Evolutionary conservation across 2,888 invertebrate species (phyloP), one percentile per base, ranked within the genome.

Genomic region (Drosophila mimica): DNA sequence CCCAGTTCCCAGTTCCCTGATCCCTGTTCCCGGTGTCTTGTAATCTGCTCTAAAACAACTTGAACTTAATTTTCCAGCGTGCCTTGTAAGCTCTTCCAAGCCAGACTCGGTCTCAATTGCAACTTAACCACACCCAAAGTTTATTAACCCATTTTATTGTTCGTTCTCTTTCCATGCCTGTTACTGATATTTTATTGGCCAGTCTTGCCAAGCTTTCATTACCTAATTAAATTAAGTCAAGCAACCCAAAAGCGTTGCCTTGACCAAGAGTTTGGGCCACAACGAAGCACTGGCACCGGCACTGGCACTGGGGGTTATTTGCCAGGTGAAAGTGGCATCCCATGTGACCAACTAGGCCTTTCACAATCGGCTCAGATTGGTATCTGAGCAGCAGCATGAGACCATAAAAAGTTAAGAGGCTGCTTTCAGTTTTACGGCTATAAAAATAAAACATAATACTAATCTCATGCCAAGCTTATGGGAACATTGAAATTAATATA

Each of bases 161-260:
- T 49, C 62, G 36, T 52, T 70, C 38, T 34, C 52, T 40, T 48
- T 57, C n/a, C 30, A n/a, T 33, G 6, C 20, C 20, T 43, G 11
- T 38, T 56, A 30, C 63, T 57, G 46, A 36, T 61, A 68, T 76
- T 85, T 88, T 82, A 77, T 81, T 82, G 63, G 69, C 62, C 61
- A 33, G 46, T 56, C 54, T 70, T 70, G 36, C 46, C 25, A 25
- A 53, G 75, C 43, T 60, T 69, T 74, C 46, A 56, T 69, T 77
- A 63, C 69, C 85, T 89, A 89, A 85, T 89, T 85, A 77, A 81
- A 82, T 85, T 74, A 70, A 73, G 70, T 70, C 72, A 70, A 66
- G 49, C 65, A 59, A n/a, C 28, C 34, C 38, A 34, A 58, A 43
- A 33, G 38, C 40, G 36, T 43, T 38, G 63, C 61, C 66, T 64